Base-by-base conservation (phyloP, 1,140 invertebrate genomes). In the Pseudobourletiella spinata region DNA sequence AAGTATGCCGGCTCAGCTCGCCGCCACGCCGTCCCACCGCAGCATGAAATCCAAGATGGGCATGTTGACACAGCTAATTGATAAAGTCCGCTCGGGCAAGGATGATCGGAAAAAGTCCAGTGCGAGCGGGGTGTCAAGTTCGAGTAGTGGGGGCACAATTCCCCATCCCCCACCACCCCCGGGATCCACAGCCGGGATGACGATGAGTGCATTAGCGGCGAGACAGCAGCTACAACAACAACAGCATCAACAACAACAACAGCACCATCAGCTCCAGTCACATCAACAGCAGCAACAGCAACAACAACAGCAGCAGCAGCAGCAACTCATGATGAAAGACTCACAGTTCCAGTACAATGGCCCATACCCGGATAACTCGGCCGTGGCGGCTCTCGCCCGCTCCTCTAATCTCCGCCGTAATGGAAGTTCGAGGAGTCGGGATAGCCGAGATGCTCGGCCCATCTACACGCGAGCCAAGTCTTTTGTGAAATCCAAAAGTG, bases 11-110 rank as follows among this genome's bases (percentile, higher is more conserved):
- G n/a, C 35, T 44, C 57, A 64, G 26, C 18, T 20, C 25, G 46
- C 8, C 20, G 42, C 43, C 25, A 16, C 30, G 29, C 25, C 52
- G 1, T 18, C 42, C 18, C 29, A 39, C 16, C 8, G 35, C 4
- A 30, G 56, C 24, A 43, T 44, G n/a, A 46, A 46, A 43, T 32
- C 46, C 22, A 69, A 67, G 39, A 52, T 46, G 48, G 79, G 79
- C 2, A 76, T 81, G 1, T 70, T 81, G 16, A 79, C 76, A 65
- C 80, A 82, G 59, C 63, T 81, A 24, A 80, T 81, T 3, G 80
- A 81, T 24, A 81, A 80, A 67, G 68, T 70, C 1, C 61, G 68
- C 8, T 61, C 52, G 18, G 65, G 55, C 39, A 62, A 66, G 20
- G 68, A 70, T 20, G 66, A 68, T 20, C 22, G 68, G 39, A 70